Percentiles rank a stretch among this genome's conserved stretches.
These are phyloP conservation scores for Ailurus styani DNA, from an alignment of 2,113 vertebrate species.

Conservation along the genomic window DNA sequence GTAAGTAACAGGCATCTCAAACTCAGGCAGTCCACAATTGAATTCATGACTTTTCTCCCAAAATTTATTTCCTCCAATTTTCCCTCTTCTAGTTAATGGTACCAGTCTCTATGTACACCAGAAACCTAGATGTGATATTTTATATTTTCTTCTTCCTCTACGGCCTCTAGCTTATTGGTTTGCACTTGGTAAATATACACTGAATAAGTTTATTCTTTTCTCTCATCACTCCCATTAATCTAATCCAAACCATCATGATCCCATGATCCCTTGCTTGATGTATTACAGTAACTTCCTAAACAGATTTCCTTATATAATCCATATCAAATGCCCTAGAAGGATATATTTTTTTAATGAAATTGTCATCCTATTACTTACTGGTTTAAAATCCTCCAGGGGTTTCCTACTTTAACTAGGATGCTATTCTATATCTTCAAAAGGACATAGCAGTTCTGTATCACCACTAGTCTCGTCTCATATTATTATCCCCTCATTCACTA, in stretches of 20 bases:
- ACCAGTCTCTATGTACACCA: neutral
- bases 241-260: neutral
- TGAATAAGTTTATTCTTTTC: neutral
- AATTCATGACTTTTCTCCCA: neutral
- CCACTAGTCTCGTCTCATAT: neutral
- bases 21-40: neutral
- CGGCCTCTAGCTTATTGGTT: neutral
- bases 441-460: neutral
- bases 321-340: neutral
- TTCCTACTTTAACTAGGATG: neutral
- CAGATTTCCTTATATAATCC: neutral
- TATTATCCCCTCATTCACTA: neutral
- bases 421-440: neutral
- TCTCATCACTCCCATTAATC: neutral
- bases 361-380: neutral
- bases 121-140: neutral
- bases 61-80: neutral
- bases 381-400: neutral
- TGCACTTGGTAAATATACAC: neutral
- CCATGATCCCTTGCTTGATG: neutral
- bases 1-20: neutral
- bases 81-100: neutral
- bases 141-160: neutral
- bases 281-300: neutral
- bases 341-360: neutral